phyloP scores from a whole-genome alignment of 2,888 invertebrate genomes.

The Galerucella calmariensis region DNA sequence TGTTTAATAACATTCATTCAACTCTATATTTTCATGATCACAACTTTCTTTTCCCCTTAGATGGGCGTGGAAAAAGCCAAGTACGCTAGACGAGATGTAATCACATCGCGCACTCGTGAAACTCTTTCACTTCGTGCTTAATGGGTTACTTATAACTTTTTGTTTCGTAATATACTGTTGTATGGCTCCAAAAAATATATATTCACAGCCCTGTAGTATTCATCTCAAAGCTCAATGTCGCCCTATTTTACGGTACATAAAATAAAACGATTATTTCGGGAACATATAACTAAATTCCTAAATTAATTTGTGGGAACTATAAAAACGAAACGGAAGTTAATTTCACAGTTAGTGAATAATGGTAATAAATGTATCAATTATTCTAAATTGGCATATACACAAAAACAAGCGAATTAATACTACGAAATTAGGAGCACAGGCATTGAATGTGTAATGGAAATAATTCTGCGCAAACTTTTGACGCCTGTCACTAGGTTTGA shows the following conservation, averaged over 20 bases:
- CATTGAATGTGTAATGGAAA: constrained; percentile 12
- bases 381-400: constrained; percentile 45
- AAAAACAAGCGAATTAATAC: constrained; percentile 32
- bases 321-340: constrained; percentile 56
- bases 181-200: neutral
- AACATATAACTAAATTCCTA: constrained; percentile 46
- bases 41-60: no score
- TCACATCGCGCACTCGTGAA: no score
- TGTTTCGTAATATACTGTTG: neutral
- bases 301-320: constrained; percentile 56
- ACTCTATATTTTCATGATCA: no score
- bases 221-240: constrained; percentile 4
- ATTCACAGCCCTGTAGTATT: neutral
- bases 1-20: no score
- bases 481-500: neutral
- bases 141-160: no score
- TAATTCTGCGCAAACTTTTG: neutral
- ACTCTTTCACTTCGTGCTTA: no score
- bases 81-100: no score
- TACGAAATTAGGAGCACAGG: constrained; percentile 25
- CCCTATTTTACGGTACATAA: constrained; percentile 18
- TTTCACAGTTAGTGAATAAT: constrained; percentile 58
- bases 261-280: constrained; percentile 29
- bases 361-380: constrained; percentile 59
- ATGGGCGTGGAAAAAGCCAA: no score